Percentiles rank a stretch among this genome's conserved stretches.
These are phyloP conservation scores for Tenualosa ilisha DNA, from an alignment of 2,797 vertebrate genomes.

Conservation along the genomic window DNA sequence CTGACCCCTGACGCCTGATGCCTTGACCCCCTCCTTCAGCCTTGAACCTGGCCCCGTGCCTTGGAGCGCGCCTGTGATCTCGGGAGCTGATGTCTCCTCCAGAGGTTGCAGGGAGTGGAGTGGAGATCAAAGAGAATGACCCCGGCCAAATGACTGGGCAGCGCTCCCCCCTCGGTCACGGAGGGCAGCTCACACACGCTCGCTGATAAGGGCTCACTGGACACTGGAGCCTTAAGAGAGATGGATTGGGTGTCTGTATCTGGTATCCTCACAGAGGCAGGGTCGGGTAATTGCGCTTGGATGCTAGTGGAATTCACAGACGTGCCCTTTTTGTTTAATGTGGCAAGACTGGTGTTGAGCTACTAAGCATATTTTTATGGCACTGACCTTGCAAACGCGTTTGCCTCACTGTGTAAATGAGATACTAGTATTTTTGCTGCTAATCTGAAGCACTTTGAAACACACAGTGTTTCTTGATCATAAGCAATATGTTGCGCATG, in stretches of 20 bases:
- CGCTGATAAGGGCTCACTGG: constrained; percentile 62
- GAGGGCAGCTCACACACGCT: constrained; percentile 48
- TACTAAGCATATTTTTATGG: constrained; percentile 15
- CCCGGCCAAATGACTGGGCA: constrained; percentile 55
- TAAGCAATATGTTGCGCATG: too few species aligned
- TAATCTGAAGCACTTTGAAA: neutral
- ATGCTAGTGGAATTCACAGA: constrained; percentile 1
- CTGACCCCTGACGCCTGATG: constrained; percentile 30
- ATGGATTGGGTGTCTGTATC: constrained; percentile 53
- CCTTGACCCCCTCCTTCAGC: constrained; percentile 44
- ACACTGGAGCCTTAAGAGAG: constrained; percentile 64
- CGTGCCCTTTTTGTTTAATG: neutral
- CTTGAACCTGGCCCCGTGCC: constrained; percentile 55
- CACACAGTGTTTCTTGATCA: neutral
- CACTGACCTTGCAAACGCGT: neutral
- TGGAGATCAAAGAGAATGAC: constrained; percentile 73
- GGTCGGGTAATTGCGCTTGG: constrained; percentile 17
- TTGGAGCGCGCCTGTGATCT: constrained; percentile 61
- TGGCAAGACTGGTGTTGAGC: neutral
- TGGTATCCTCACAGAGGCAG: neutral
- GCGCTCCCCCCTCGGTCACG: constrained; percentile 45
- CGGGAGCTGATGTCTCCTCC: constrained; percentile 64
- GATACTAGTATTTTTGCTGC: neutral
- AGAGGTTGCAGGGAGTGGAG: constrained; percentile 67
- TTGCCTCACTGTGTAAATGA: neutral